These are phyloP conservation scores for Strix uralensis DNA, from an alignment of 2,113 vertebrate genomes.

Conservation along the genomic window DNA sequence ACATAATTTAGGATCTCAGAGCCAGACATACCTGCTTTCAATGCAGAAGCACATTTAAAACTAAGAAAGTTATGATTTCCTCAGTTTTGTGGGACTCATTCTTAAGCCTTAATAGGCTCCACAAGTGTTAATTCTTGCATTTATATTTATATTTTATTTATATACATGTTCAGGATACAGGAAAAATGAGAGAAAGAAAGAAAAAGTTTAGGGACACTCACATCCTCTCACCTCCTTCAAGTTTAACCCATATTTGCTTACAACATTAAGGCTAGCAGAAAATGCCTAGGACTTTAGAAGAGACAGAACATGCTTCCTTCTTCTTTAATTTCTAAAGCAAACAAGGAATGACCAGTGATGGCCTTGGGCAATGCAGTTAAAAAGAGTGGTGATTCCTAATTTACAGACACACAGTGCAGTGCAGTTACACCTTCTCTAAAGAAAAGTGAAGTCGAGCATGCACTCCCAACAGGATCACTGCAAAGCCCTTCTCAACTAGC, in stretches of 20 bases:
- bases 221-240: background rate
- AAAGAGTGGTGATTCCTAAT: background rate
- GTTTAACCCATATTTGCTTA: background rate
- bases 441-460: background rate
- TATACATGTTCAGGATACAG: background rate
- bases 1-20: background rate
- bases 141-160: background rate
- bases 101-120: background rate
- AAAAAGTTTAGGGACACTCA: background rate
- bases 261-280: background rate
- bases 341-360: background rate
- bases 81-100: background rate
- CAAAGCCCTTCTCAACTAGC: background rate
- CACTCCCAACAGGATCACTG: background rate
- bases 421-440: background rate
- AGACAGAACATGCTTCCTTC: background rate
- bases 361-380: background rate
- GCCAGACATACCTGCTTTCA: background rate
- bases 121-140: background rate
- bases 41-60: background rate
- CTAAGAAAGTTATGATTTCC: background rate
- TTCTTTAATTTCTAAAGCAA: background rate
- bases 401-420: background rate
- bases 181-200: background rate
- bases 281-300: background rate